A percentile compares a stretch with the other conserved stretches of the same genome.
phyloP scores from a whole-genome alignment of 2,113 vertebrate genomes.

The Suricata suricatta region DNA sequence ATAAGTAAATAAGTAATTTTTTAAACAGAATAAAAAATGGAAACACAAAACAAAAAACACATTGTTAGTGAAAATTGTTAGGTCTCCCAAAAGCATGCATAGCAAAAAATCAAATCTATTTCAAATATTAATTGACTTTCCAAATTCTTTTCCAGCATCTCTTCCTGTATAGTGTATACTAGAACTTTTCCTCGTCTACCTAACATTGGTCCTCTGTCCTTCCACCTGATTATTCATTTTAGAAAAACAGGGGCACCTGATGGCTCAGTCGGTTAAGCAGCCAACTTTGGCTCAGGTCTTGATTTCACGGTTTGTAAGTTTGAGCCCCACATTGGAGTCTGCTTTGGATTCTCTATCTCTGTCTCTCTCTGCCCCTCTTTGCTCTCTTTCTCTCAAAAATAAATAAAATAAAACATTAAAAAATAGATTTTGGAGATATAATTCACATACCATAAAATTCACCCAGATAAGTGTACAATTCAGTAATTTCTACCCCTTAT shows the following conservation, averaged over 20 bases:
- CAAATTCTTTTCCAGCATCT: neutral
- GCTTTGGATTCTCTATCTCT: too few relatives aligned
- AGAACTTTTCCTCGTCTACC: neutral
- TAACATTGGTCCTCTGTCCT: neutral
- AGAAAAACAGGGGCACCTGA: too few relatives aligned
- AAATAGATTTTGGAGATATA: slow-evolving; percentile 26
- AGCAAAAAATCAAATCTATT: slow-evolving; percentile 18
- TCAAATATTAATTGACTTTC: neutral
- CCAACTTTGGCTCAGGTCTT: too few relatives aligned
- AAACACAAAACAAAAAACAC: neutral
- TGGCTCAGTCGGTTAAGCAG: too few relatives aligned
- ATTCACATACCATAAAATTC: neutral
- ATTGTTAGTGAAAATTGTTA: neutral
- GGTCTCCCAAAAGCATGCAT: neutral
- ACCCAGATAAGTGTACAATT: neutral
- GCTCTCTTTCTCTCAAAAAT: too few relatives aligned
- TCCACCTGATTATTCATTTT: neutral
- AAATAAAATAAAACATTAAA: neutral
- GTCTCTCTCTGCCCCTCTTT: too few relatives aligned
- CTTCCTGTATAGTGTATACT: neutral
- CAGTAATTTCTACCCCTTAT: neutral
- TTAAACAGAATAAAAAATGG: neutral
- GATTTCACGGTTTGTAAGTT: too few relatives aligned
- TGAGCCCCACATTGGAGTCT: too few relatives aligned
- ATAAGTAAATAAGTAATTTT: neutral